Conservation (phyloP, 1,140 invertebrate species). For the Bombus confusus region DNA sequence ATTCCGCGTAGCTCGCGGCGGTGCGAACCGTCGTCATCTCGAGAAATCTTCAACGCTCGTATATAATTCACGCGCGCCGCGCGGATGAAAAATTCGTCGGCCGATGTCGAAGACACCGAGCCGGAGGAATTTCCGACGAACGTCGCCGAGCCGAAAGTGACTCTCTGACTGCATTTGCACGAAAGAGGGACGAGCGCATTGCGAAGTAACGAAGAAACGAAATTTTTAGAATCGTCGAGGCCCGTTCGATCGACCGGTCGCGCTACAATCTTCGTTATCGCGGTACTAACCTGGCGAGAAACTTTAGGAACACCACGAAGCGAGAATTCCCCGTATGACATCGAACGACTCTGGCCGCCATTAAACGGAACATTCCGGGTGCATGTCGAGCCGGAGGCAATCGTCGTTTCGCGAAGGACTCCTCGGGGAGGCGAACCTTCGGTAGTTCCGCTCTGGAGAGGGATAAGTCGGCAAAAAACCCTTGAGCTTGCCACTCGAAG, state of each 20-base stretch:
- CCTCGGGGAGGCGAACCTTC: slow-evolving; percentile 15
- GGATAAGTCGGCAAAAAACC: background rate
- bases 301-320: background rate
- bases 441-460: background rate
- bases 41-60: slow-evolving; percentile 1
- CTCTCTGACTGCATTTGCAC: background rate
- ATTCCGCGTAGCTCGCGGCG: background rate
- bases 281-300: background rate
- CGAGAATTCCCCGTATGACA: background rate
- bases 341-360: slow-evolving; percentile 18
- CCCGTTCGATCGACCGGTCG: too few species aligned
- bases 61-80: background rate
- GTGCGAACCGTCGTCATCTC: background rate
- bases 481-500: background rate
- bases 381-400: background rate
- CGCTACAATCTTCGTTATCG: background rate
- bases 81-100: background rate
- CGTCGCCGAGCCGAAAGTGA: background rate
- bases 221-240: background rate
- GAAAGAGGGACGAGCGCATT: background rate
- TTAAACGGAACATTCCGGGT: slow-evolving; percentile 17
- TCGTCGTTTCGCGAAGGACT: slow-evolving; percentile 1
- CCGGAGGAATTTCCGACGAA: background rate
- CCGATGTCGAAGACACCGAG: background rate
- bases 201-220: background rate